phyloP scores from a whole-genome alignment of 2,113 vertebrate species.

The Erythrocebus patas region DNA sequence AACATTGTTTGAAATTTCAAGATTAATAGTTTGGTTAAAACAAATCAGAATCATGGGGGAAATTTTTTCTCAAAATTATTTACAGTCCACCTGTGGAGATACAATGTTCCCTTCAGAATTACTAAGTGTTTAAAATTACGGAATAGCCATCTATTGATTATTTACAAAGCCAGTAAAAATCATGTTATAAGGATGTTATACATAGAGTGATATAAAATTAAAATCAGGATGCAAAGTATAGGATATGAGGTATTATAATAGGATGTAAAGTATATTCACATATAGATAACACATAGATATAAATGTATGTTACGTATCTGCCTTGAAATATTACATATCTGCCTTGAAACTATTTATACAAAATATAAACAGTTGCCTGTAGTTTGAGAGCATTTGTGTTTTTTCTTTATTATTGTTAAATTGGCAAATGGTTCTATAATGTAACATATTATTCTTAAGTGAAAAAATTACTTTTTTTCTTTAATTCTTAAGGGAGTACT shows the following conservation, averaged over 20 bases:
- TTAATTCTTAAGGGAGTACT: background rate
- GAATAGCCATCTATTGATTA: background rate
- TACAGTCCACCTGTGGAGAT: background rate
- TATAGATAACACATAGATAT: background rate
- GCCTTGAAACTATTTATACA: background rate
- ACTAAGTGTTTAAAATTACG: background rate
- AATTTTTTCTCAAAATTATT: background rate
- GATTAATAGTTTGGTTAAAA: conserved; percentile 2
- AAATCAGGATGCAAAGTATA: background rate
- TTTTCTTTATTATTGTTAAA: background rate
- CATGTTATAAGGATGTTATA: background rate
- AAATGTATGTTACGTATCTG: background rate
- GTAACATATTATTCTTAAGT: background rate
- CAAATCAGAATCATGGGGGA: background rate
- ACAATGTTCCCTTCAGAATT: background rate
- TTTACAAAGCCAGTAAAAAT: background rate
- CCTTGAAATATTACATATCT: background rate
- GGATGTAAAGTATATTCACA: background rate
- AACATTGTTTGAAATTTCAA: background rate
- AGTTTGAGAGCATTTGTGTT: background rate
- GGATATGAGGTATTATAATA: background rate
- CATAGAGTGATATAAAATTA: background rate
- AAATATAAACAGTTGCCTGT: background rate
- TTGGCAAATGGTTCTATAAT: background rate
- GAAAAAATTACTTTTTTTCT: background rate